phyloP scores from a whole-genome alignment of 1,140 invertebrate genomes.

The Mactra quadrangularis region DNA sequence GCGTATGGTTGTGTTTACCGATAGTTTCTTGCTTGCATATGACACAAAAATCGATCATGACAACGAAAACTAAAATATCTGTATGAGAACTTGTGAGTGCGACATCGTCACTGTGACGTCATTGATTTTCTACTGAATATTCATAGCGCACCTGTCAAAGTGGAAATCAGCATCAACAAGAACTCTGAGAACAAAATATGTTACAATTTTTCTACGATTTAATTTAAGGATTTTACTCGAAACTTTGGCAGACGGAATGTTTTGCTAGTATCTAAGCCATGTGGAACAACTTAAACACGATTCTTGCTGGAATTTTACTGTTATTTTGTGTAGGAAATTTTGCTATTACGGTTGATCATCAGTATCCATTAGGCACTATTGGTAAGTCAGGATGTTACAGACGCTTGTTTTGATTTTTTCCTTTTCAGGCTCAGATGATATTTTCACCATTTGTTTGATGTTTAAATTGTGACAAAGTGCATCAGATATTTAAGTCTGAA shows the following conservation, averaged over 20 bases:
- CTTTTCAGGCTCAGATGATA: too few species aligned
- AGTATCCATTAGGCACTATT: slow-evolving; percentile 57
- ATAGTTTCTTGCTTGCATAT: slow-evolving; percentile 27
- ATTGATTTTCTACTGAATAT: slow-evolving; percentile 52
- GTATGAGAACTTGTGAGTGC: slow-evolving; percentile 15
- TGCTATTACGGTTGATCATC: slow-evolving; percentile 34
- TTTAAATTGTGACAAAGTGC: too few species aligned
- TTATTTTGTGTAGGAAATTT: slow-evolving; percentile 36
- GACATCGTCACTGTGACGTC: slow-evolving; percentile 55
- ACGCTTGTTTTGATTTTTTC: slow-evolving; percentile 40
- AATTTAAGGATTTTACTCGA: background rate
- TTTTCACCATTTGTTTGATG: too few species aligned
- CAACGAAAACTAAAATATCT: slow-evolving; percentile 4
- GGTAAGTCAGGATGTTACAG: slow-evolving; percentile 57
- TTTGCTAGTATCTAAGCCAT: slow-evolving; percentile 45
- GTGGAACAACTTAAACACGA: slow-evolving; percentile 50
- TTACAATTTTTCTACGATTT: slow-evolving; percentile 34
- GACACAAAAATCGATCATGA: slow-evolving; percentile 38
- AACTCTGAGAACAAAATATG: slow-evolving; percentile 41
- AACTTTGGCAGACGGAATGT: slow-evolving; percentile 7
- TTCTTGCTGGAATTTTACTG: slow-evolving; percentile 59
- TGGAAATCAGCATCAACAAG: slow-evolving; percentile 52
- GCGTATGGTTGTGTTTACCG: slow-evolving; percentile 14
- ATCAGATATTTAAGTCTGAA: too few species aligned
- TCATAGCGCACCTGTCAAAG: slow-evolving; percentile 59